These are phyloP conservation scores for Drosophila ercepeae DNA, from an alignment of 1,140 invertebrate species.

Conservation along the genomic window DNA sequence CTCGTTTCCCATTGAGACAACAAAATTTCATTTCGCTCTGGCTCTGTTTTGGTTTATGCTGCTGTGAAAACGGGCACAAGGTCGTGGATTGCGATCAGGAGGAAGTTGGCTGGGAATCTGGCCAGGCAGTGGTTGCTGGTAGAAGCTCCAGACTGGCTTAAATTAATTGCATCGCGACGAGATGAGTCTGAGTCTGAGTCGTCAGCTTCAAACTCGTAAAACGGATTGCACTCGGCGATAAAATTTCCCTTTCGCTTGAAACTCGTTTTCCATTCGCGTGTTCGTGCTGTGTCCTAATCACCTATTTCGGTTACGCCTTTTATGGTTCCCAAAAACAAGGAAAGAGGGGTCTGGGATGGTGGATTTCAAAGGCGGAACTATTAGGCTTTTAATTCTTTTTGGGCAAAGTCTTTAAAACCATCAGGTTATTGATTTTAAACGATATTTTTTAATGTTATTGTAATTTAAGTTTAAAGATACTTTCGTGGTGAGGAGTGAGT, in stretches of 20 bases:
- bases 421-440: background rate
- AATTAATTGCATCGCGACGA: slow-evolving; percentile 66
- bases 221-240: slow-evolving; percentile 55
- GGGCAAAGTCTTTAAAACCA: background rate
- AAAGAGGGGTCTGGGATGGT: background rate
- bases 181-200: slow-evolving; percentile 9
- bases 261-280: slow-evolving; percentile 53
- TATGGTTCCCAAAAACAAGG: slow-evolving; percentile 7
- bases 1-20: slow-evolving; percentile 54
- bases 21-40: slow-evolving; percentile 63
- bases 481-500: background rate
- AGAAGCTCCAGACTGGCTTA: slow-evolving; percentile 21
- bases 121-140: slow-evolving; percentile 5
- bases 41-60: slow-evolving; percentile 44
- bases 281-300: slow-evolving; percentile 66
- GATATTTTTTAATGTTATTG: too few species aligned
- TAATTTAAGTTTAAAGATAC: too few species aligned
- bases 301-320: slow-evolving; percentile 51
- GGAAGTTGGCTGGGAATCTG: slow-evolving; percentile 59
- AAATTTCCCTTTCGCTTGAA: slow-evolving; percentile 73
- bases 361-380: background rate
- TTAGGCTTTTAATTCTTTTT: background rate
- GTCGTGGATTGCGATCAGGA: slow-evolving; percentile 44
- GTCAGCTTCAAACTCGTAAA: slow-evolving; percentile 51
- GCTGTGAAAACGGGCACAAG: slow-evolving; percentile 72